These are phyloP conservation scores for Amaurobius ferox DNA, from an alignment of 2,888 invertebrate genomes.

Conservation along the genomic window DNA sequence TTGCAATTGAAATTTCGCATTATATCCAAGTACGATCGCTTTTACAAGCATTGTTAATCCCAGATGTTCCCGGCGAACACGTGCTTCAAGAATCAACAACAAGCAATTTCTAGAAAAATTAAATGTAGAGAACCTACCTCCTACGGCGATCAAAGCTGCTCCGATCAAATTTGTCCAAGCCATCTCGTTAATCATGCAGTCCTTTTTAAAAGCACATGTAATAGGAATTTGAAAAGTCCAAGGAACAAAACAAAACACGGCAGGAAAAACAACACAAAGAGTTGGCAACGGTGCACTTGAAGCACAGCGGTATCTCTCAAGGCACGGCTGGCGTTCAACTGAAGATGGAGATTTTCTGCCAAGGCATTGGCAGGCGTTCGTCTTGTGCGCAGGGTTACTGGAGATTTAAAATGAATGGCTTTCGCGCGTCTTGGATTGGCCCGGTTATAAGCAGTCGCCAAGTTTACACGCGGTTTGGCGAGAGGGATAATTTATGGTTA, in stretches of 20 bases:
- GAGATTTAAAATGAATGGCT: neutral
- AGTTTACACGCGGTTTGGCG: neutral
- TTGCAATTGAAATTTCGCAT: too few species aligned
- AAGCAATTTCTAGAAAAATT: constrained; percentile 3
- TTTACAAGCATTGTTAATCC: too few species aligned
- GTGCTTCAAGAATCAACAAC: neutral
- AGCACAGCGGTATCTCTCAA: constrained; percentile 17
- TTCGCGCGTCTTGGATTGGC: constrained; percentile 2
- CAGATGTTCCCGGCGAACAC: too few species aligned
- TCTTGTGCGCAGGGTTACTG: neutral
- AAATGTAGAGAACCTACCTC: constrained; percentile 27
- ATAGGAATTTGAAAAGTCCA: neutral
- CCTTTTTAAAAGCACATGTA: constrained; percentile 26
- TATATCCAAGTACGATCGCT: too few species aligned
- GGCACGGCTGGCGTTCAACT: neutral
- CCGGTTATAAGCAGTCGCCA: neutral
- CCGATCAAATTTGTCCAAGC: constrained; percentile 19
- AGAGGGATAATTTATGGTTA: neutral
- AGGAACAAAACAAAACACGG: constrained; percentile 16
- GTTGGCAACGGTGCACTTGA: neutral
- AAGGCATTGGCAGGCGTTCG: neutral
- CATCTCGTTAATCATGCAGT: constrained; percentile 20
- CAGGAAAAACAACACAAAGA: constrained; percentile 16
- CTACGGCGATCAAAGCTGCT: neutral
- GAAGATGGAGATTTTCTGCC: neutral